Conservation (phyloP, 2,113 vertebrate genomes). For the Mandrillus leucophaeus region DNA sequence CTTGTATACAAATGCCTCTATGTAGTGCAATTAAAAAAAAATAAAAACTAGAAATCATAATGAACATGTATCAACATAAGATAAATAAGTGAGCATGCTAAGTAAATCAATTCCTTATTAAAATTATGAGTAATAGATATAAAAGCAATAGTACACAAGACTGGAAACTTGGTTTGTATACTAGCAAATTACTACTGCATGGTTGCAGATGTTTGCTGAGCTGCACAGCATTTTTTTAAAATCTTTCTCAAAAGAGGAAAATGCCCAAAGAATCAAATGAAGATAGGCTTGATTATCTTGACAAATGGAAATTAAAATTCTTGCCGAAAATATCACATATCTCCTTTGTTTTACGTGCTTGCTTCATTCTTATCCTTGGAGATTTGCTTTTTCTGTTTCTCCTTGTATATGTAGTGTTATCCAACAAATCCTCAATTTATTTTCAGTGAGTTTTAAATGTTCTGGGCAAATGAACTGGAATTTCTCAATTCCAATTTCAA, state of each 20-base stretch:
- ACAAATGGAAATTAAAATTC: not conserved
- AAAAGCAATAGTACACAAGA: not conserved
- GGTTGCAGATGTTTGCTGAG: not conserved
- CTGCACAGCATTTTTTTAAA: not conserved
- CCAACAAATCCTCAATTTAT: not conserved
- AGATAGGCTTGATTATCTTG: not conserved
- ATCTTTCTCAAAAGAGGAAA: slow-evolving; percentile 8
- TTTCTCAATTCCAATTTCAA: not conserved
- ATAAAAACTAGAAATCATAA: not conserved
- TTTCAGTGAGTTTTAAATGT: not conserved
- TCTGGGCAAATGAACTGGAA: not conserved
- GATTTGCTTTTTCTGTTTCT: not conserved
- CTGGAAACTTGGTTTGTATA: not conserved
- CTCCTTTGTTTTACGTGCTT: not conserved
- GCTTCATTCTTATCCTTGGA: not conserved
- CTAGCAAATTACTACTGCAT: not conserved
- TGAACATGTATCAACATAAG: not conserved
- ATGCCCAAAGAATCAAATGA: not conserved
- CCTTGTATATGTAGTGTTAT: not conserved
- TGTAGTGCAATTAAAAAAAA: not conserved
- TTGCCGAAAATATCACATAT: not conserved
- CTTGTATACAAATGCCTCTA: not conserved
- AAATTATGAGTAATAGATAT: not conserved
- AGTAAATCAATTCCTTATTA: not conserved
- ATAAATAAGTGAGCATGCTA: not conserved